Percentiles rank a stretch among this genome's conserved stretches.
Conservation (phyloP, 1,140 invertebrate species). For the Eumaeus atala region DNA sequence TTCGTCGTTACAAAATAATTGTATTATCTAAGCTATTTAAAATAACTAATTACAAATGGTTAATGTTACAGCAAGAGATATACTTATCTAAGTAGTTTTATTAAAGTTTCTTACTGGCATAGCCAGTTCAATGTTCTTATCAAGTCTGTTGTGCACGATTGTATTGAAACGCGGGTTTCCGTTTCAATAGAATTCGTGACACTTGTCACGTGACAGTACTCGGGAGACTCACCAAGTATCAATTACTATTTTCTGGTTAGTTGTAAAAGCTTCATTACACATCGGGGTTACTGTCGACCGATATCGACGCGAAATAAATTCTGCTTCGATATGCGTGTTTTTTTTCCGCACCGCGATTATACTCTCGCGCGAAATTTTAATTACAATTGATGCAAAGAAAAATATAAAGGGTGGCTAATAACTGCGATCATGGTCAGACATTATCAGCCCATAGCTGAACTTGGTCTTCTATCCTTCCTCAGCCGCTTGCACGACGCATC, state of each 20-base stretch:
- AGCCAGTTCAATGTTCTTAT: slow-evolving; percentile 13
- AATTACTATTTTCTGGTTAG: slow-evolving; percentile 29
- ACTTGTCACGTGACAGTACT: slow-evolving; percentile 32
- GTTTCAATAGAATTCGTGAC: slow-evolving; percentile 40
- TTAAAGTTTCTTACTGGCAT: slow-evolving; percentile 1
- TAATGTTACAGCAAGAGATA: background rate
- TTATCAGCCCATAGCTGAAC: no score
- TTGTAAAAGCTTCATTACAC: slow-evolving; percentile 29
- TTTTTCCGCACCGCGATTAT: slow-evolving; percentile 14
- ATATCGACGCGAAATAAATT: slow-evolving; percentile 18
- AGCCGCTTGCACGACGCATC: no score
- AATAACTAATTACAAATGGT: no score
- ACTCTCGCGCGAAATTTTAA: slow-evolving; percentile 16
- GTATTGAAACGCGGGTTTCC: slow-evolving; percentile 29
- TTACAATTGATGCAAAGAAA: no score
- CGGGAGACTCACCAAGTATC: slow-evolving; percentile 23
- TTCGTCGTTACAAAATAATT: no score
- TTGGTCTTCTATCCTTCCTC: no score
- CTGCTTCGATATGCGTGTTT: slow-evolving; percentile 18
- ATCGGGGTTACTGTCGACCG: slow-evolving; percentile 26
- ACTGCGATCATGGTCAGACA: no score
- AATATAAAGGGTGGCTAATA: no score
- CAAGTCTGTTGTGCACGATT: slow-evolving; percentile 26
- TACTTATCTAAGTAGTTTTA: slow-evolving; percentile 1
- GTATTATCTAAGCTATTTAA: no score